Base-by-base conservation (phyloP, 2,113 vertebrate species). In the Phalacrocorax aristotelis region DNA sequence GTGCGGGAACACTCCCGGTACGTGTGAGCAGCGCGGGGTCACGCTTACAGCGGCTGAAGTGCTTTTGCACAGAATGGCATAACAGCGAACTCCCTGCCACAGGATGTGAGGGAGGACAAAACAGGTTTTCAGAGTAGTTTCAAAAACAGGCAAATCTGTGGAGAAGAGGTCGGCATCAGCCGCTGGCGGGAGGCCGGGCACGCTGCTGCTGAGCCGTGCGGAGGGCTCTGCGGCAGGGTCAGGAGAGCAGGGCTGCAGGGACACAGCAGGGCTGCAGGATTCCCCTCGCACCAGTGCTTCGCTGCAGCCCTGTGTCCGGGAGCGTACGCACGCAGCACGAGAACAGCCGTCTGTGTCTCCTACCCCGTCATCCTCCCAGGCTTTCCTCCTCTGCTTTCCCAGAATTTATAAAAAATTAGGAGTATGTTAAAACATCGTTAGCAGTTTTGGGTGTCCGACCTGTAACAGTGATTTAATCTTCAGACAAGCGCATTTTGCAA, bases 121-220 rank as follows among this genome's bases (percentile, higher is more conserved):
- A 20, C 2, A 65, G 38, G 9, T 38, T 72, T 77, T 49, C 17
- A 14, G 20, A 66, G 40, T 2, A 13, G 32, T 21, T 78, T 48
- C 38, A 38, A 7, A 29, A 55, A 25, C 22, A 9, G 66, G 25
- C 13, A 52, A 54, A 70, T 25, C 32, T 0, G 0, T 2, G 49
- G 26, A 29, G 81, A 46, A 3, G 7, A 23, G 58, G 40, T 4
- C 40, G 69, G 38, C 25, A 1, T 1, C 48, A 69, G 81, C 14
- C 2, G 0, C 6, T 4, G 2, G 1, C 6, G 12, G 36, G 38
- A 61, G 30, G 66, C 12, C 0, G 21, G 29, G 72, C 7, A 2
- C 0, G 19, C 11, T 6, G 42, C 18, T 19, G 87, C 18, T 4
- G 30, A 23, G 69, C 38, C 34, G 3, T 0, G 16, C 3, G 36